Percentiles rank a stretch among this genome's conserved stretches.
phyloP scores from a whole-genome alignment of 2,797 vertebrate species.

The Psittacula derbiana region DNA sequence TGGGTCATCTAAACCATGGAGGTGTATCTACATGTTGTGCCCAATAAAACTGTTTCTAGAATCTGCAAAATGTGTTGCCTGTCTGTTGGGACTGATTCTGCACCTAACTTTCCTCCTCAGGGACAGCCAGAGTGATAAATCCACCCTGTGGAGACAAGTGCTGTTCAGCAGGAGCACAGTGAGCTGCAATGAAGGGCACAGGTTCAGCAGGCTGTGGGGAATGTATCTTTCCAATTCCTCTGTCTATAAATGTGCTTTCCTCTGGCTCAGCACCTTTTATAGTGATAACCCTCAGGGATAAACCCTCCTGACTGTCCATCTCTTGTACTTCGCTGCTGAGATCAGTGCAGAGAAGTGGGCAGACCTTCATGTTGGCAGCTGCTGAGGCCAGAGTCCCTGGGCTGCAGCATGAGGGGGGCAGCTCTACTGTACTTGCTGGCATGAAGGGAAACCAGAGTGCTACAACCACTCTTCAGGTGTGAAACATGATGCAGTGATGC shows the following conservation, averaged over 20 bases:
- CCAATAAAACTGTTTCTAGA: conserved; percentile 12
- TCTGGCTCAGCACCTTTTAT: rapidly evolving
- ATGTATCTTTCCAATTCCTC: not conserved
- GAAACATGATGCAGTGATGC: not conserved
- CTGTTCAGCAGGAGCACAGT: not conserved
- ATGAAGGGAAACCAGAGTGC: not conserved
- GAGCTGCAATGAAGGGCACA: not conserved
- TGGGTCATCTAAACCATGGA: not conserved
- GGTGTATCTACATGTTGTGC: not conserved
- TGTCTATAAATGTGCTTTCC: not conserved
- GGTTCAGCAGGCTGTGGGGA: not conserved
- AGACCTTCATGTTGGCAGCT: not conserved
- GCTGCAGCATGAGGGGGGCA: rapidly evolving
- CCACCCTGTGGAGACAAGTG: rapidly evolving
- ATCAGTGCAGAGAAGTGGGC: not conserved
- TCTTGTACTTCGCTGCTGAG: not conserved
- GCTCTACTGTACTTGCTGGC: not conserved
- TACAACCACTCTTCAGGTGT: not conserved
- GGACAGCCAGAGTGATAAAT: not conserved
- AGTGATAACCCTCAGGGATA: not conserved
- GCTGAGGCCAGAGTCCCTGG: rapidly evolving
- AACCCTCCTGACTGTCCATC: rapidly evolving
- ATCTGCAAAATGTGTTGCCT: not conserved
- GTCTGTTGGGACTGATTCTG: not conserved
- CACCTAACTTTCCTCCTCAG: not conserved